A percentile compares a stretch with the other conserved stretches of the same genome.
These are phyloP conservation scores for Sarcophaga subvicina DNA, from an alignment of 2,888 invertebrate genomes.

Conservation along the genomic window DNA sequence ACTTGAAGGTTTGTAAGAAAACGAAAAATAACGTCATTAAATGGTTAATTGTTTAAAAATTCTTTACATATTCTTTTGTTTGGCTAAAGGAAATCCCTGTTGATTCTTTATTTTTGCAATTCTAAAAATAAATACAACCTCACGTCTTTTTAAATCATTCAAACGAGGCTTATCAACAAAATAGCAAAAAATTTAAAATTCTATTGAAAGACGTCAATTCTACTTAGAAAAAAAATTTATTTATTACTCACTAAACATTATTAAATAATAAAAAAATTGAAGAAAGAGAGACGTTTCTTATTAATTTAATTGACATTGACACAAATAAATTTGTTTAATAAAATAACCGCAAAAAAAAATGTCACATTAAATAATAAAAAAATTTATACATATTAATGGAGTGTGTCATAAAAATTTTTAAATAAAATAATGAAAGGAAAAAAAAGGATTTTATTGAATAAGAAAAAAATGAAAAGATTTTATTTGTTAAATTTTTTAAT, in stretches of 20 bases:
- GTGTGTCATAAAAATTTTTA: constrained; percentile 45
- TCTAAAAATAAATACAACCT: constrained; percentile 41
- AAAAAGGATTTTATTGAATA: background rate
- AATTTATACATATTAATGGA: constrained; percentile 7
- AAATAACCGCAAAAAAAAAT: constrained; percentile 20
- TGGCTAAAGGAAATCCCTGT: background rate
- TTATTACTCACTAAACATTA: constrained; percentile 33
- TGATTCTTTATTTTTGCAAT: background rate
- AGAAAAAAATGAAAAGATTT: too few relatives aligned
- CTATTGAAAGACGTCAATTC: constrained; percentile 34
- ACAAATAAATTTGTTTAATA: constrained; percentile 31
- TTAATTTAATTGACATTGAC: constrained; percentile 65
- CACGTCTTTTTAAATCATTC: constrained; percentile 1
- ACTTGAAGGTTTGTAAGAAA: too few relatives aligned
- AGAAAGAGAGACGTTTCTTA: constrained; percentile 40
- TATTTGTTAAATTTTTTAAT: too few relatives aligned
- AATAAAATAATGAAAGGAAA: background rate
- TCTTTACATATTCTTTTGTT: background rate
- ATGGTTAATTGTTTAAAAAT: background rate
- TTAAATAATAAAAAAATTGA: constrained; percentile 12
- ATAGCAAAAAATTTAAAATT: constrained; percentile 3
- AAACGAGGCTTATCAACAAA: constrained; percentile 48
- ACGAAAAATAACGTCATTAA: too few relatives aligned
- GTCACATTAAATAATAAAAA: constrained; percentile 3
- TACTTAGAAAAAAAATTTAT: constrained; percentile 21